Evolutionary conservation across 2,888 invertebrate species (phyloP).

Genomic region (Sussaba pulchella): DNA sequence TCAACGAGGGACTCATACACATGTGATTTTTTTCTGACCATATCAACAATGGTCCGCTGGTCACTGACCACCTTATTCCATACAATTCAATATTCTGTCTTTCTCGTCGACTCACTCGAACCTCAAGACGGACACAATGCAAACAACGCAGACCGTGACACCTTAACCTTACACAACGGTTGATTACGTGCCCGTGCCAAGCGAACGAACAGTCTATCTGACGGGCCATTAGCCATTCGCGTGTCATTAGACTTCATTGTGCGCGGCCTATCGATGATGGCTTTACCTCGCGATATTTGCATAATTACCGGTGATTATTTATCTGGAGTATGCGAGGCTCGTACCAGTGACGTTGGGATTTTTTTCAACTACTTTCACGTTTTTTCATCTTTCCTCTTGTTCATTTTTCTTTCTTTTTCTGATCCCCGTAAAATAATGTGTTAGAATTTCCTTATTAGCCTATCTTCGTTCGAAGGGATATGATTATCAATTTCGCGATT

Average conservation of each 20-base stretch:
- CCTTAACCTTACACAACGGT: conserved; percentile 80
- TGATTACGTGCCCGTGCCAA: conserved; percentile 70
- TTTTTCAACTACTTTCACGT: no score
- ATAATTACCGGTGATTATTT: conserved; percentile 78
- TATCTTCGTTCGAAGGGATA: conserved; percentile 13
- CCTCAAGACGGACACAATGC: conserved; percentile 65
- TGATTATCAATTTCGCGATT: conserved; percentile 20
- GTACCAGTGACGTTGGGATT: background rate
- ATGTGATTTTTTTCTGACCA: conserved; percentile 22
- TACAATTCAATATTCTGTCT: background rate
- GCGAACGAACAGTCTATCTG: conserved; percentile 54
- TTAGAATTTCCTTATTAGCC: conserved; percentile 44
- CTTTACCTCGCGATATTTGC: conserved; percentile 70
- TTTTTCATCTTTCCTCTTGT: conserved; percentile 19
- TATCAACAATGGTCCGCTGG: conserved; percentile 44
- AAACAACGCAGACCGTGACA: conserved; percentile 81
- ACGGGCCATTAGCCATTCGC: conserved; percentile 69
- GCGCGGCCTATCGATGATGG: conserved; percentile 69
- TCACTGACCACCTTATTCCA: conserved; percentile 35
- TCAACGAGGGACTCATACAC: conserved; percentile 31
- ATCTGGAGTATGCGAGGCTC: conserved; percentile 74
- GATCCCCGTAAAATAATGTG: conserved; percentile 16
- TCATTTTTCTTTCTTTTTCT: conserved; percentile 37
- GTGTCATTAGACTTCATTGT: conserved; percentile 72
- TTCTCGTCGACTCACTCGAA: conserved; percentile 3